phyloP scores from a whole-genome alignment of 2,888 invertebrate species.

The Drosophila nigricruria region DNA sequence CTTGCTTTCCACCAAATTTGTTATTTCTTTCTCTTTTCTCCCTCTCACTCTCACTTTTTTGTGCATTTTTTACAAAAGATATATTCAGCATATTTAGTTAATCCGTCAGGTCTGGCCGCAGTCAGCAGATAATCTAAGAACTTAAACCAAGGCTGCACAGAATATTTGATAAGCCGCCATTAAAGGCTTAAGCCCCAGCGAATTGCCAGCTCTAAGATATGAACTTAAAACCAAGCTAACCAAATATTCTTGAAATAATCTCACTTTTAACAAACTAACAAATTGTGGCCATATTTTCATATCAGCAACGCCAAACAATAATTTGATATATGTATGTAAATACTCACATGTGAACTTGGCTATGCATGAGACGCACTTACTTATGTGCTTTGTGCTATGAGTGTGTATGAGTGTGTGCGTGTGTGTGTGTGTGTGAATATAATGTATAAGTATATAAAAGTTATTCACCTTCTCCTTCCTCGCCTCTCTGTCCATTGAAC shows the following conservation, averaged over 20 bases:
- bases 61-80: conserved; percentile 28
- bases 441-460: conserved; percentile 30
- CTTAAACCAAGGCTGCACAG: background rate
- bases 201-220: background rate
- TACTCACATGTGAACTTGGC: conserved; percentile 6
- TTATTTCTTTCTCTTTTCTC: background rate
- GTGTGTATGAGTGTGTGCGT: background rate
- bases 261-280: conserved; percentile 7
- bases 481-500: conserved; percentile 5
- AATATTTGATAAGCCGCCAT: conserved; percentile 17
- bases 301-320: conserved; percentile 27
- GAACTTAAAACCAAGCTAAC: background rate
- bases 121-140: conserved; percentile 21
- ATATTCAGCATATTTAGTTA: conserved; percentile 55
- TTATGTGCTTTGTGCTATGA: background rate
- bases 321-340: conserved; percentile 44
- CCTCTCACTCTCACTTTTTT: background rate
- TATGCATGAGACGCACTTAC: conserved; percentile 9
- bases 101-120: conserved; percentile 17
- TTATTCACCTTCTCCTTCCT: background rate
- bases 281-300: conserved; percentile 31
- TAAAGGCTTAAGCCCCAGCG: conserved; percentile 6
- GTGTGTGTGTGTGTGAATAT: conserved; percentile 2
- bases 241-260: conserved; percentile 14
- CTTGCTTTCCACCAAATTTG: conserved; percentile 12